These are phyloP conservation scores for Drosophila histrio DNA, from an alignment of 2,888 invertebrate genomes.

Conservation along the genomic window DNA sequence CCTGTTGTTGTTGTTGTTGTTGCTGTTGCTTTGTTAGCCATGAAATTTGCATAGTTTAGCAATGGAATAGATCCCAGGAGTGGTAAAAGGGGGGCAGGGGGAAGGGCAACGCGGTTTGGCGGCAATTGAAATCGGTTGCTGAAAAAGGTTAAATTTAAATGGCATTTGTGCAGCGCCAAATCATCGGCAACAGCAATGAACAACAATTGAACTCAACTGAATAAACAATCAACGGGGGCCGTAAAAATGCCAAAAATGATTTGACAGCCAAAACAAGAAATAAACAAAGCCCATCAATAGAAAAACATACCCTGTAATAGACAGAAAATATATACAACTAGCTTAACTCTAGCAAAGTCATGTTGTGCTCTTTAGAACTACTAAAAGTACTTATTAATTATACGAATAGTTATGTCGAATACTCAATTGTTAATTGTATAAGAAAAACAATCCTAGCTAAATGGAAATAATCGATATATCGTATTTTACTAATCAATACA, in stretches of 20 bases:
- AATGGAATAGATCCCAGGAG: not conserved
- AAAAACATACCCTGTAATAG: slow-evolving; percentile 21
- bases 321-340: no score
- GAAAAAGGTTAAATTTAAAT: slow-evolving; percentile 76
- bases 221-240: slow-evolving; percentile 52
- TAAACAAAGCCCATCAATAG: not conserved
- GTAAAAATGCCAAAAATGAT: slow-evolving; percentile 42
- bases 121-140: slow-evolving; percentile 46
- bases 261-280: slow-evolving; percentile 27
- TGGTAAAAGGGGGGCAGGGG: not conserved
- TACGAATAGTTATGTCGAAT: no score
- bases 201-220: slow-evolving; percentile 66
- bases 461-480: no score
- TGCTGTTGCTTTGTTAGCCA: slow-evolving; percentile 56
- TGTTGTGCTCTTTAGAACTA: no score
- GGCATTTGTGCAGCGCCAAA: slow-evolving; percentile 76
- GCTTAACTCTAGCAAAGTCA: no score
- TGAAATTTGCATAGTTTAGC: slow-evolving; percentile 72
- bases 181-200: slow-evolving; percentile 31
- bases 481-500: no score
- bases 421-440: no score
- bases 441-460: no score
- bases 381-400: no score
- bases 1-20: not conserved
- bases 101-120: slow-evolving; percentile 1